Evolutionary conservation across 2,797 vertebrate species (phyloP), one percentile per base, ranked within the genome.

Genomic region (Cryptoblepharus egeriae): DNA sequence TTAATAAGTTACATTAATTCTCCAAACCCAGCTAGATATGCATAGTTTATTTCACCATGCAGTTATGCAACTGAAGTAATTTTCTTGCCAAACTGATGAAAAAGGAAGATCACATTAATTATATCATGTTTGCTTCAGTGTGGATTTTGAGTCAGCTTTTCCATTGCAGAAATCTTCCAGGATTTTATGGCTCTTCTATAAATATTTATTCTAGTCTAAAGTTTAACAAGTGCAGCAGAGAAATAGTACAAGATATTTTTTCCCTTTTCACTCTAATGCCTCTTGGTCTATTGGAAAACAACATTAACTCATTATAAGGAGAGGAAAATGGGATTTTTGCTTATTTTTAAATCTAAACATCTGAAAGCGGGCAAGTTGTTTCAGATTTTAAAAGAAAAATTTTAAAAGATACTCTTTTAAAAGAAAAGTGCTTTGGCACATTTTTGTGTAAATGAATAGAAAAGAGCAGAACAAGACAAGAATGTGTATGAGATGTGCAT

Each of bases 91-190:
- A 60, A 45, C 49, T 85, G 70, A 64, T 49, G 5, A 45, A 70
- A 39, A 52, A 4, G 26, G 35, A 30, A 30, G 11, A 55, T 32
- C 81, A 67, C 58, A 85, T 49, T 76, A 61, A 45, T 35, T 81
- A 57, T 39, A 77, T 20, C 67, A 18, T 8, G 0, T 61, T 90
- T 91, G 84, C 37, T 87, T 73, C 67, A 81, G 78, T 83, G 37
- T 73, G 68, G 79, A 69, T 72, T n/a, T n/a, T 86, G 65, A 92
- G 72, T 94, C 87, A 93, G 79, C 13, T 77, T 93, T 94, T 94
- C 93, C 88, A 81, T 73, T 85, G 75, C 85, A 90, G 64, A 71
- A 73, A 45, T 52, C 84, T 91, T 81, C 60, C 80, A 86, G 76
- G 85, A 68, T 77, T 42, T 81, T 88, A 42, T 69, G 70, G 35